Percentiles rank a stretch among this genome's conserved stretches.
Evolutionary conservation across 2,797 vertebrate species (phyloP).

Genomic region (Tangara arthus): DNA sequence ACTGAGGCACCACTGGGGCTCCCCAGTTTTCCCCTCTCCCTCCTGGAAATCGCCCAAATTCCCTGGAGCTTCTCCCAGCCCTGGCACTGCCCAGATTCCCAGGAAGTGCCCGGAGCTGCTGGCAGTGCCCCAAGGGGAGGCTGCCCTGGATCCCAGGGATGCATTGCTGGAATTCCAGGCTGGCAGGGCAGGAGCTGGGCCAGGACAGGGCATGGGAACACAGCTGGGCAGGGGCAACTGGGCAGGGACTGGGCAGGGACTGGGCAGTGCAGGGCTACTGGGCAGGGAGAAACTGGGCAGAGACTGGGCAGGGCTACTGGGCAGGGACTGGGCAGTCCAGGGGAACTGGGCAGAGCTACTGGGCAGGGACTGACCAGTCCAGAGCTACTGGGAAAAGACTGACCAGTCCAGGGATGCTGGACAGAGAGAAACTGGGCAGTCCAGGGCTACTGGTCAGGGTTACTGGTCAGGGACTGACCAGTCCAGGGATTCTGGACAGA

Average conservation of each 20-base stretch:
- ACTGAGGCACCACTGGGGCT: not conserved
- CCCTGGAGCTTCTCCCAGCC: not conserved
- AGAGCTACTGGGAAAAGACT: too few relatives aligned
- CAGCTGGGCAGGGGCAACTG: not conserved
- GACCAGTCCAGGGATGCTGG: too few relatives aligned
- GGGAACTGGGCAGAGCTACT: too few relatives aligned
- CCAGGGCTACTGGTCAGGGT: too few relatives aligned
- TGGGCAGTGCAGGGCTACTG: too few relatives aligned
- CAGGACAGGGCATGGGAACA: slow-evolving; percentile 26
- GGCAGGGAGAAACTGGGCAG: too few relatives aligned
- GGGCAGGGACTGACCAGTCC: too few relatives aligned
- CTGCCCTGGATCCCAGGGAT: not conserved
- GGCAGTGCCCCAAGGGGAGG: not conserved
- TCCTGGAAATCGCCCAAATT: not conserved
- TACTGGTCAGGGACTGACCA: too few relatives aligned
- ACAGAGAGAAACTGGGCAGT: too few relatives aligned
- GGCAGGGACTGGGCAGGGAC: not conserved
- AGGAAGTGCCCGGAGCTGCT: not conserved
- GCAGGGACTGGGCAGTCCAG: too few relatives aligned
- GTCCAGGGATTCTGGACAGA: too few relatives aligned
- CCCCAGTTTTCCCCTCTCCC: not conserved
- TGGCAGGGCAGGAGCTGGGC: slow-evolving; percentile 27
- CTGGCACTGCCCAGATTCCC: not conserved
- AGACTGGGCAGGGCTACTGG: too few relatives aligned
- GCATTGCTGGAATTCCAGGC: slow-evolving; percentile 64